Base-by-base conservation (phyloP, 2,888 invertebrate genomes). In the Leptarthrus brevirostris region DNA sequence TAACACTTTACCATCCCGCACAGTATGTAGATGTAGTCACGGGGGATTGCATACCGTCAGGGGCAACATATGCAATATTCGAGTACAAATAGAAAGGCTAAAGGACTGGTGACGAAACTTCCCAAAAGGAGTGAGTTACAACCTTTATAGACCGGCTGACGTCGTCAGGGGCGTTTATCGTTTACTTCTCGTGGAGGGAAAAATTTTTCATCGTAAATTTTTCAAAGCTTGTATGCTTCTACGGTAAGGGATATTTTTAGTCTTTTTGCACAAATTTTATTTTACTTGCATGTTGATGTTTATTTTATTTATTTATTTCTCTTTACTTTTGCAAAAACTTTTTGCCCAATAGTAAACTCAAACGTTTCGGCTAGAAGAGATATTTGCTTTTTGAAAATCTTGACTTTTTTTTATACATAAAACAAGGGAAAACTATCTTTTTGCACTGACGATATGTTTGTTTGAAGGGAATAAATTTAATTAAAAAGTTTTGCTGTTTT, bases 391-490 rank as follows among this genome's bases (percentile, higher is more conserved):
- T 36, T 16, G 12, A 20, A 40, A 36, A 47, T 44, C 44, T 64
- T 40, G 14, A 64, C 16, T 64, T 64, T 64, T 64, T 44, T 24
- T 30, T 40, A 6, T 3, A 30, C 8, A 6, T 30, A 6, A 8
- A 30, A 30, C 30, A 8, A 30, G 30, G 30, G 6, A 18, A 30
- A 40, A 61, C 36, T 40, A 61, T 4, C 12, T 61, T 61, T 36
- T 36, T 22, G 36, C n/a, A n/a, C n/a, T n/a, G n/a, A n/a, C n/a
- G n/a, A n/a, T 24, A 44, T 44, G 16, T 40, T 22, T 44, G 64
- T 64, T 64, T 64, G 64, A 64, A 64, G 64, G 64, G 47, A 64
- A 47, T 64, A 34, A 44, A 64, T 44, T 40, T 64, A 44, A 64
- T 64, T 64, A 64, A 47, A 64, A 61, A 36, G 12, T 44, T 44